phyloP scores from a whole-genome alignment of 2,113 vertebrate genomes.

The Furnarius figulus region DNA sequence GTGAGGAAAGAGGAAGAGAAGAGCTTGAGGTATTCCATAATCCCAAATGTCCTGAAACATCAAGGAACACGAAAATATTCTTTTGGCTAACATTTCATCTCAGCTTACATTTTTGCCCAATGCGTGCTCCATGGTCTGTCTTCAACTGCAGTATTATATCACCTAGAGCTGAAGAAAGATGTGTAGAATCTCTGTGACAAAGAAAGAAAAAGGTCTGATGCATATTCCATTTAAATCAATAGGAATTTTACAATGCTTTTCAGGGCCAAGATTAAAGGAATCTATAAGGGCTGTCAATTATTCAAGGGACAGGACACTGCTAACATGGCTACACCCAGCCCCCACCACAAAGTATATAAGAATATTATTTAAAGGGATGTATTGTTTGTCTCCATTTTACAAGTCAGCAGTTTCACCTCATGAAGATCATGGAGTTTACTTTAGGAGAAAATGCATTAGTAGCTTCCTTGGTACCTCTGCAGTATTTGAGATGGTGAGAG shows the following conservation, averaged over 20 bases:
- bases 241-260: not conserved
- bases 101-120: not conserved
- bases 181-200: not conserved
- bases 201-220: not conserved
- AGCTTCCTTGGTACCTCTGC: not conserved
- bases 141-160: not conserved
- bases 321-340: not conserved
- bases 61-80: not conserved
- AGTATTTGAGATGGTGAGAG: not conserved
- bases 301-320: not conserved
- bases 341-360: not conserved
- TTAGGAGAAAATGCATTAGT: not conserved
- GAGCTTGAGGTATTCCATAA: conserved; percentile 84
- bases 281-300: not conserved
- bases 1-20: conserved; percentile 82
- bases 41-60: not conserved
- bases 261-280: not conserved
- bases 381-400: not conserved
- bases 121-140: not conserved
- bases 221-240: not conserved
- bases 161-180: not conserved
- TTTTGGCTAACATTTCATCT: not conserved
- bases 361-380: not conserved
- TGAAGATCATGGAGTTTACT: not conserved
- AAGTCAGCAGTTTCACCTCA: not conserved